phyloP scores from a whole-genome alignment of 2,113 vertebrate species.

The Eurypyga helias region DNA sequence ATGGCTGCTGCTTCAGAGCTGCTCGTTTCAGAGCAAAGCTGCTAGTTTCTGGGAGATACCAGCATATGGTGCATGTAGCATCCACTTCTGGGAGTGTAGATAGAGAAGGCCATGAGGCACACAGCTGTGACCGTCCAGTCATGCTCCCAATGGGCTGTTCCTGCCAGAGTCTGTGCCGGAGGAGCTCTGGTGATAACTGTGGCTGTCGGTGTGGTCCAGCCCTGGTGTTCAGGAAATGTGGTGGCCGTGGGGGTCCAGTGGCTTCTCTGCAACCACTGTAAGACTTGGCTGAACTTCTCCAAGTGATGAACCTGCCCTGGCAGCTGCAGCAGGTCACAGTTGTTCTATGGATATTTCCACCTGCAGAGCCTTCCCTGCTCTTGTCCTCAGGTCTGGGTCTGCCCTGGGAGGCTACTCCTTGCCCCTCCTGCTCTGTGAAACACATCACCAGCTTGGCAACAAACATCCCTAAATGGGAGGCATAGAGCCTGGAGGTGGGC shows the following conservation, averaged over 20 bases:
- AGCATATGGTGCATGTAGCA: neutral
- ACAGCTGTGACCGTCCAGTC: neutral
- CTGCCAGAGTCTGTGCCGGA: neutral
- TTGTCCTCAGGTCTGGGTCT: accelerated
- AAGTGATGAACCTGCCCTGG: neutral
- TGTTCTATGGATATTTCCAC: neutral
- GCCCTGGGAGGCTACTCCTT: neutral
- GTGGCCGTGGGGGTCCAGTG: neutral
- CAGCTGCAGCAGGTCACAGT: neutral
- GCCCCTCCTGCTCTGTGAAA: neutral
- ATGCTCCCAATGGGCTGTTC: neutral
- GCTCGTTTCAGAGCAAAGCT: neutral
- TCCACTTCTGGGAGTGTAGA: neutral
- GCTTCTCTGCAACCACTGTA: neutral
- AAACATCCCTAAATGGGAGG: neutral
- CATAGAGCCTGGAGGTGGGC: neutral
- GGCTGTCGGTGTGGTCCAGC: neutral
- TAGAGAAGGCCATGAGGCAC: neutral
- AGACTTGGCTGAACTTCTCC: neutral
- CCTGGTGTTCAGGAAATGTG: neutral
- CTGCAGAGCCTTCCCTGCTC: neutral
- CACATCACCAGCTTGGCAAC: neutral
- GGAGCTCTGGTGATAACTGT: neutral
- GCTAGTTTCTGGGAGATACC: neutral
- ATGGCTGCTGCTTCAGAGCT: neutral